These are phyloP conservation scores for Hyperoplus immaculatus DNA, from an alignment of 2,797 vertebrate genomes.

Conservation along the genomic window DNA sequence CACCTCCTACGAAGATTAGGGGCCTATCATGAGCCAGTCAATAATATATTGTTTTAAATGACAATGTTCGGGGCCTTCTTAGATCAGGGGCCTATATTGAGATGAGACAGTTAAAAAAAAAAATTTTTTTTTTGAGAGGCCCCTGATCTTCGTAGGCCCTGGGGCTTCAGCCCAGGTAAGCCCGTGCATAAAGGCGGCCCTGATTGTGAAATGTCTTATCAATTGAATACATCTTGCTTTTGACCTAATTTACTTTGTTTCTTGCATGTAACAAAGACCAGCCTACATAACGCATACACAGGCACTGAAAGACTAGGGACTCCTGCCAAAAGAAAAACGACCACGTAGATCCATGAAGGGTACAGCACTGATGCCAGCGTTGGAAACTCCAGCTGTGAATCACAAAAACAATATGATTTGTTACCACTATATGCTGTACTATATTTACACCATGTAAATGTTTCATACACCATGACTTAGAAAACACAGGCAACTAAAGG, in stretches of 20 bases:
- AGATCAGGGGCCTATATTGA: no score
- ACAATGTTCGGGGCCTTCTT: no score
- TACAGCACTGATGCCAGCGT: conserved; percentile 74
- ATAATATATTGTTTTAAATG: no score
- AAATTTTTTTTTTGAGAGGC: no score
- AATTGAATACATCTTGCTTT: no score
- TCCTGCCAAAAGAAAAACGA: conserved; percentile 90
- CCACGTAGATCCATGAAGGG: conserved; percentile 86
- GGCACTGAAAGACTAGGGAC: conserved; percentile 88
- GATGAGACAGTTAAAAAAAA: no score
- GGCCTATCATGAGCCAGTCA: no score
- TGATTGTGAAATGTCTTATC: no score
- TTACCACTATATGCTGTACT: neutral
- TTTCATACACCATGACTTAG: neutral
- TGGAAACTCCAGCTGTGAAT: conserved; percentile 74
- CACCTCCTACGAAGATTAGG: no score
- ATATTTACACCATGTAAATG: neutral
- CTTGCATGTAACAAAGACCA: conserved; percentile 76
- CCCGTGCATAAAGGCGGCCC: no score
- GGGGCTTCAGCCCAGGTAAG: no score
- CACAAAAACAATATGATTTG: conserved; percentile 80
- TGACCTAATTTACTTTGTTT: conserved; percentile 13
- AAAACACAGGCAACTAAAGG: conserved; percentile 75
- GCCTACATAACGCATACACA: conserved; percentile 82
- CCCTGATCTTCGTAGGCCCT: no score